phyloP scores from a whole-genome alignment of 2,113 vertebrate genomes.

The Oryzias javanicus region DNA sequence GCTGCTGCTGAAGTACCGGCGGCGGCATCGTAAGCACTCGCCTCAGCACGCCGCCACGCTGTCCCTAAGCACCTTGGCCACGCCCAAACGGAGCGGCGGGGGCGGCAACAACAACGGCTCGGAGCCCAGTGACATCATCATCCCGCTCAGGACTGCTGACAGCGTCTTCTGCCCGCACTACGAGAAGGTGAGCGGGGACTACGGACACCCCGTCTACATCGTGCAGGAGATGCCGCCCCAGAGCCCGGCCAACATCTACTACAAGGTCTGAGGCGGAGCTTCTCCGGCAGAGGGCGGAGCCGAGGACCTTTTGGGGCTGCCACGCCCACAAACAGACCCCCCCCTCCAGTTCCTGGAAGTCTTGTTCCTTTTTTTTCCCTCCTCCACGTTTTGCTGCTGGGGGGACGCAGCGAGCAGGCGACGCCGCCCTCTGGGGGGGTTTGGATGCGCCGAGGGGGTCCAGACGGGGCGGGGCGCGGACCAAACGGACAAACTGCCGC shows the following conservation, averaged over 20 bases:
- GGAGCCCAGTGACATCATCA: constrained; percentile 99
- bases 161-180: constrained; percentile 99
- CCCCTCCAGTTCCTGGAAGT: constrained; percentile 52
- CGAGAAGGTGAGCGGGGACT: constrained; percentile 99
- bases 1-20: constrained; percentile 93
- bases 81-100: constrained; percentile 89
- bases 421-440: constrained; percentile 38
- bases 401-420: constrained; percentile 11
- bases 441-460: constrained; percentile 7
- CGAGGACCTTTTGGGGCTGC: constrained; percentile 25
- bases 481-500: too few species aligned
- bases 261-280: constrained; percentile 90
- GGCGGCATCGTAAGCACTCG: constrained; percentile 96
- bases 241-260: constrained; percentile 99
- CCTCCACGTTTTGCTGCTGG: constrained; percentile 38
- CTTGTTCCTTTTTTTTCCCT: constrained; percentile 35
- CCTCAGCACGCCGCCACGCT: constrained; percentile 91
- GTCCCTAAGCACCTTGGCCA: constrained; percentile 96
- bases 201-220: constrained; percentile 98
- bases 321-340: constrained; percentile 28
- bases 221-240: constrained; percentile 99
- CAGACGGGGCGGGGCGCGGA: neutral
- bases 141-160: constrained; percentile 98
- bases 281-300: constrained; percentile 31
- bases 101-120: constrained; percentile 95